Base-by-base conservation (phyloP, 2,888 invertebrate species). In the Chorisops tibialis region DNA sequence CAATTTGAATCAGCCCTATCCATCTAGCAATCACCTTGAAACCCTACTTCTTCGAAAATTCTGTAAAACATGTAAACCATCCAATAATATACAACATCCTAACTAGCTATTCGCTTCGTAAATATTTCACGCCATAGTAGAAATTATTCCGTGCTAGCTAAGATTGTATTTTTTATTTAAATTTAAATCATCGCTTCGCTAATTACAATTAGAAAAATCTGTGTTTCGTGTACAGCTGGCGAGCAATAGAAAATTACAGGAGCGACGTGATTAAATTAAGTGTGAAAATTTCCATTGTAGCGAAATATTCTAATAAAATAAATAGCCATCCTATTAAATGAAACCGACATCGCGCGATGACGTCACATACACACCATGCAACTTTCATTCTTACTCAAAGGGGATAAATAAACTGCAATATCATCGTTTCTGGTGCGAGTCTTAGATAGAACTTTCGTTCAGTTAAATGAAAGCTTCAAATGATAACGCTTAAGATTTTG, bases 371-470 rank as follows among this genome's bases (percentile, higher is more conserved):
- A 37, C 7, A 6, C 6, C 7, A 37, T 37, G 37, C 37, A 9
- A 11, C 6, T 6, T 9, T 9, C 6, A 37, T 37, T 37, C 37
- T 11, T 6, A 37, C 37, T 30, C 7, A 30, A 9, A 30, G 30
- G 30, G 30, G n/a, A n/a, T n/a, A n/a, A n/a, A n/a, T 7, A 19
- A 56, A 45, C 56, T 56, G 45, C n/a, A 24, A 12, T 56, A 56
- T 35, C 56, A 35, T 16, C 45, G 45, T 4, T 19, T 16, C 3
- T 30, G 56, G 56, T 56, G 12, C 11, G 35, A 11, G 35, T 24
- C 43, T n/a, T 18, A 12, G 43, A 14, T 56, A 45, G 6, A 11
- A 16, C 3, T 4, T 43, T 56, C 56, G 56, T 56, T 35, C n/a
- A 54, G 45, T 30, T 45, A 12, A 6, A 30, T 19, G 1, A 38